Base-by-base conservation (phyloP, 2,888 invertebrate species). In the Asteroscopus sphinx region DNA sequence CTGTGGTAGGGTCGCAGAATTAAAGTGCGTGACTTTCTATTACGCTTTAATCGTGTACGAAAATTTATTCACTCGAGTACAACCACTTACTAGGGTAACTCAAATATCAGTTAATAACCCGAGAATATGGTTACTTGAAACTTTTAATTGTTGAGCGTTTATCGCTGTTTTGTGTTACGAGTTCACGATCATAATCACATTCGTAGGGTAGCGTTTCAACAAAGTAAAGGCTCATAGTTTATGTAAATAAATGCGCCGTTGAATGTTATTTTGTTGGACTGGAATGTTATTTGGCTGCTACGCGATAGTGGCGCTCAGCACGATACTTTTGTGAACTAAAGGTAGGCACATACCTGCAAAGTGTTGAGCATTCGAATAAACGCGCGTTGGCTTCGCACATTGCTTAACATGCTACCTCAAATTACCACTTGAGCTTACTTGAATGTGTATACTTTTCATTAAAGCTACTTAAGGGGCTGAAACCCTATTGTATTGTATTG, bases 101-200 rank as follows among this genome's bases (percentile, higher is more conserved):
- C 64, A 80, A 81, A 81, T 73, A 69, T 76, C 81, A 82, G 70
- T 86, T 87, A 89, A 90, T 89, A 89, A 87, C 86, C 82, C 86
- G 80, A 86, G 86, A 87, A 88, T 89, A 86, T 84, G 79, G 83
- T 75, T 76, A 79, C 80, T 81, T 69, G 77, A 85, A 89, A 90
- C 79, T 88, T 89, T 87, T 89, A 87, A 89, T 86, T 86, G 84
- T 83, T 59, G 44, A 70, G 48, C 80, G 77, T 81, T 89, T 86
- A 87, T 82, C 79, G 80, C 76, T 62, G 71, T 63, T 80, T 75
- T 69, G 80, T 76, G 79, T 79, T 73, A 72, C 75, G 68, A 70
- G 73, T 76, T 66, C 72, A 74, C 65, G 72, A 70, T 65, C 57
- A 71, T 67, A 77, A 77, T 79, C 64, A 40, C 37, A 32, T 47